A percentile compares a stretch with the other conserved stretches of the same genome.
These are phyloP conservation scores for Acropternis orthonyx DNA, from an alignment of 2,797 vertebrate genomes.

Conservation along the genomic window DNA sequence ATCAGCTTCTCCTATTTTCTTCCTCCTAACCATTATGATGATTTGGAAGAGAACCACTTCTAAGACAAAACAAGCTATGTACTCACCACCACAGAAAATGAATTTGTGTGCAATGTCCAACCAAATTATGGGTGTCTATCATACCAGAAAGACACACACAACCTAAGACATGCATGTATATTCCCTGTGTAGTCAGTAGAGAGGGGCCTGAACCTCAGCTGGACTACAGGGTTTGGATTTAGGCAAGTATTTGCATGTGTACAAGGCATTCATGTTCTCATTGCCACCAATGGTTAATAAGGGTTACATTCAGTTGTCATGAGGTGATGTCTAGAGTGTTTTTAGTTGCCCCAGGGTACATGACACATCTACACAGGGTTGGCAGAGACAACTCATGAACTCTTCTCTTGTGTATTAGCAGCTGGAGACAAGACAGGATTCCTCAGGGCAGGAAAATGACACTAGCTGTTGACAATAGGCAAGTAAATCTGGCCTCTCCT, in stretches of 20 bases:
- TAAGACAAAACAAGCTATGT: neutral
- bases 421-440: neutral
- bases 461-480: neutral
- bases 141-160: neutral
- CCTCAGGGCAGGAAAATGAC: neutral
- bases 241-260: neutral
- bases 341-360: neutral
- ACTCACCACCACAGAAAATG: neutral
- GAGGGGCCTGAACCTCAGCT: neutral
- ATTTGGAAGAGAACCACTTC: neutral
- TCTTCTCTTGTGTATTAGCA: neutral
- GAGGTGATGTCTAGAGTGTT: neutral
- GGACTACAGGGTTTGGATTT: neutral
- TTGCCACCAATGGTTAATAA: neutral
- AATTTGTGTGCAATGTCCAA: neutral
- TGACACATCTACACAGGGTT: neutral
- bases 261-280: neutral
- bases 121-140: neutral
- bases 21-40: neutral
- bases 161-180: neutral
- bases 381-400: neutral
- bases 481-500: neutral
- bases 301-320: neutral
- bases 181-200: neutral
- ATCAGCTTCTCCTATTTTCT: slow-evolving; percentile 7